Base-by-base conservation (phyloP, 2,113 vertebrate species). In the Ciconia boyciana region DNA sequence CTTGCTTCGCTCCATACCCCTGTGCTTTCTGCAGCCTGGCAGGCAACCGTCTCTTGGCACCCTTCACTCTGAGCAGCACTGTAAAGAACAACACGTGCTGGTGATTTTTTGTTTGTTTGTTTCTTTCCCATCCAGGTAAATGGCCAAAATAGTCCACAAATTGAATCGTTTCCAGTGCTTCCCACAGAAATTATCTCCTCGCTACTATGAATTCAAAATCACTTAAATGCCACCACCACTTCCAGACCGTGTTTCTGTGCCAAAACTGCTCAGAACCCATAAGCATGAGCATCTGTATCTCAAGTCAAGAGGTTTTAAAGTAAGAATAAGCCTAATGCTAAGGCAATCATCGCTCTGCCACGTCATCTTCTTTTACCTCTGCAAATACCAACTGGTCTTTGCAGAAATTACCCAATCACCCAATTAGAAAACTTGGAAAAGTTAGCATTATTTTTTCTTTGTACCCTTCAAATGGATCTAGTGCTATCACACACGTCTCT, bases 101-200 rank as follows among this genome's bases (percentile, higher is more conserved):
- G 34, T 46, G 10, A 18, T 7, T 13, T 13, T 10, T n/a, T 11
- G 29, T 44, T 8, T 28, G 44, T 11, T 68, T 39, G 8, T 29
- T 54, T 61, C 70, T 84, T 87, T 72, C 72, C n/a, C 43, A 12
- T n/a, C 70, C 95, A 93, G 69, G 89, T 95, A 79, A 92, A 92
- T 54, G 77, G 65, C 44, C 54, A 85, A 83, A 94, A 89, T 4
- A 28, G 54, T 65, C 58, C 46, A 65, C 13, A n/a, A 84, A 52
- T 11, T 32, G 48, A 84, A 72, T 77, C 46, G 14, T 41, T 77
- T 81, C 65, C 60, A 94, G 57, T 1, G 39, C n/a, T 90, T 92
- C 76, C 44, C 28, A 61, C 72, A 89, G 77, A 89, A 75, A 57
- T 13, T 19, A 21, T 51, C 66, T 70, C 48, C 52, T 93, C 36